Conservation (phyloP, 1,140 invertebrate species). For the Oncopodura yosiiana region DNA sequence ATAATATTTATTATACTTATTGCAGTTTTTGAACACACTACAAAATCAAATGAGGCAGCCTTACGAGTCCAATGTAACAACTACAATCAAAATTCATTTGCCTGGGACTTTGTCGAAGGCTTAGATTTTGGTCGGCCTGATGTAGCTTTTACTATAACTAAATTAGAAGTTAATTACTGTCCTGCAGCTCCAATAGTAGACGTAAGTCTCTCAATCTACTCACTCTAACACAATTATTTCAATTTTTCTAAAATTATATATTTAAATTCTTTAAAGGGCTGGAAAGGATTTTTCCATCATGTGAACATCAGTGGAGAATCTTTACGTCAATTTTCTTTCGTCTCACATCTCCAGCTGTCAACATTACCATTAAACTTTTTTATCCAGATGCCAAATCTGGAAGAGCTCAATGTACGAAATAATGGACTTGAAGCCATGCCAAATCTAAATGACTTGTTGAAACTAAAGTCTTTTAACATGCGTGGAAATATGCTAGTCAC, state of each 20-base stretch:
- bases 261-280: background rate
- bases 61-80: constrained; percentile 20
- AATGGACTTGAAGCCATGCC: constrained; percentile 2
- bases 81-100: constrained; percentile 5
- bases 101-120: constrained; percentile 18
- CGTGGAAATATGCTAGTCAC: too few relatives aligned
- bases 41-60: constrained; percentile 19
- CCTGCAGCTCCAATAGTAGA: constrained; percentile 15
- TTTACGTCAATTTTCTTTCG: background rate
- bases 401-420: constrained; percentile 13
- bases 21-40: too few relatives aligned
- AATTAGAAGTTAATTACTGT: constrained; percentile 20
- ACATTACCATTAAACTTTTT: constrained; percentile 17
- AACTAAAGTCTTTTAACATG: too few relatives aligned
- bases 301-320: background rate
- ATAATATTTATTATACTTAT: too few relatives aligned
- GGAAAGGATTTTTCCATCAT: background rate
- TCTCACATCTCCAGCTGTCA: constrained; percentile 8
- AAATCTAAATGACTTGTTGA: too few relatives aligned
- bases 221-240: background rate
- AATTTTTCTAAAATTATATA: background rate
- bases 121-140: constrained; percentile 17
- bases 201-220: constrained; percentile 1
- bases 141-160: constrained; percentile 13
- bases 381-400: constrained; percentile 7